These are phyloP conservation scores for Plagiodera versicolora DNA, from an alignment of 2,888 invertebrate genomes.

Conservation along the genomic window DNA sequence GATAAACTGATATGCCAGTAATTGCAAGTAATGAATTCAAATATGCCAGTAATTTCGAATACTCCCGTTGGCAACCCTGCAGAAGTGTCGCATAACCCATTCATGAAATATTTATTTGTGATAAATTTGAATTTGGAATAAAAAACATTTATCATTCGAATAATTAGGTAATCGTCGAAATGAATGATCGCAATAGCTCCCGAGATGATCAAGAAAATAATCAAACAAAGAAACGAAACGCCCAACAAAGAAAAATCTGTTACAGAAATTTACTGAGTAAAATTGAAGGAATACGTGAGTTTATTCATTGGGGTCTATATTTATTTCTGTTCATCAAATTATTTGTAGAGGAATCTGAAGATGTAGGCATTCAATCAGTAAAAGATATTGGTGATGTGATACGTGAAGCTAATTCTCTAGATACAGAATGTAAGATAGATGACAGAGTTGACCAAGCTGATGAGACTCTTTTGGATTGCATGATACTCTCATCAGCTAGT, in stretches of 20 bases:
- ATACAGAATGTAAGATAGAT: conserved; percentile 41
- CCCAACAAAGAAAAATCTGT: conserved; percentile 30
- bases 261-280: conserved; percentile 40
- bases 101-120: no score
- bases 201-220: conserved; percentile 25
- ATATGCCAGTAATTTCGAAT: no score
- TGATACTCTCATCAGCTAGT: conserved; percentile 47
- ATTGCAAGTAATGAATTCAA: no score
- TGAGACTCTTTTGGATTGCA: conserved; percentile 49
- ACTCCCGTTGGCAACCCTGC: no score
- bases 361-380: conserved; percentile 36
- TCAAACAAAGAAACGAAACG: conserved; percentile 15
- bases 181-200: neutral
- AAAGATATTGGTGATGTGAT: conserved; percentile 43
- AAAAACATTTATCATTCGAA: no score
- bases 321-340: neutral
- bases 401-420: conserved; percentile 42
- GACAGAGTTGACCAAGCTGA: conserved; percentile 47
- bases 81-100: no score
- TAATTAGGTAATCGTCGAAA: no score
- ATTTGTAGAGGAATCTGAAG: conserved; percentile 33
- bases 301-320: neutral
- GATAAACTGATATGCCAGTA: no score
- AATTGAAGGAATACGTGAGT: conserved; percentile 43
- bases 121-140: no score